These are phyloP conservation scores for Artibeus jamaicensis DNA, from an alignment of 2,797 vertebrate species.

Conservation along the genomic window DNA sequence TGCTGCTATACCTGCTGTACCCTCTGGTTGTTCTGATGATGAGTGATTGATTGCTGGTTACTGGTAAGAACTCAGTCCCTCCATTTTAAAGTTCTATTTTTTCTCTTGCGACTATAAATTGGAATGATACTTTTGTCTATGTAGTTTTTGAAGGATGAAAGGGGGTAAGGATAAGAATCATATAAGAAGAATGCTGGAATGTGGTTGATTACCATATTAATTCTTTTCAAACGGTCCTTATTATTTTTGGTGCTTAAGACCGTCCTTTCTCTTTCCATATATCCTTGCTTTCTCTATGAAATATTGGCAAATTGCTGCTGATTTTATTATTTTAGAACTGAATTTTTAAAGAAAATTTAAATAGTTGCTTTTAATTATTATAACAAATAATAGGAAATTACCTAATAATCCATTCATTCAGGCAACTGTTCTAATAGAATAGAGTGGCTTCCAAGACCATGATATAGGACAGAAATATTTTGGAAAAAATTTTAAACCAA, in stretches of 20 bases:
- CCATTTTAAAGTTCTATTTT: neutral
- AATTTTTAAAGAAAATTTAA: neutral
- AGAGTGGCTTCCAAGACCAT: neutral
- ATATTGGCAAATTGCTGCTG: neutral
- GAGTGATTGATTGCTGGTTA: neutral
- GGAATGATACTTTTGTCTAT: neutral
- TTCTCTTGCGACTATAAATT: neutral
- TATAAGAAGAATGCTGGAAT: neutral
- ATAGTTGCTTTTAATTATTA: constrained; percentile 14
- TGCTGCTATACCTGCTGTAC: neutral
- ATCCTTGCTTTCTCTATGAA: neutral
- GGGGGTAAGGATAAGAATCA: neutral
- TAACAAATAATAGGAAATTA: neutral
- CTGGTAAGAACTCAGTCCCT: neutral
- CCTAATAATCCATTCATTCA: neutral
- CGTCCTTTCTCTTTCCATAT: neutral
- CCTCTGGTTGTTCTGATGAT: neutral
- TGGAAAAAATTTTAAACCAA: neutral
- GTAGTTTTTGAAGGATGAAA: constrained; percentile 24
- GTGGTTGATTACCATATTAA: constrained; percentile 1
- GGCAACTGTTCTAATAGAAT: constrained; percentile 1
- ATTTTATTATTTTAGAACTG: constrained; percentile 16
- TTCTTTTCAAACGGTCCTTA: neutral
- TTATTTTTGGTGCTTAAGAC: neutral
- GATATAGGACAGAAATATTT: neutral